These are phyloP conservation scores for Aplidium turbinatum DNA, from an alignment of 23 tunicate genomes.

Conservation along the genomic window DNA sequence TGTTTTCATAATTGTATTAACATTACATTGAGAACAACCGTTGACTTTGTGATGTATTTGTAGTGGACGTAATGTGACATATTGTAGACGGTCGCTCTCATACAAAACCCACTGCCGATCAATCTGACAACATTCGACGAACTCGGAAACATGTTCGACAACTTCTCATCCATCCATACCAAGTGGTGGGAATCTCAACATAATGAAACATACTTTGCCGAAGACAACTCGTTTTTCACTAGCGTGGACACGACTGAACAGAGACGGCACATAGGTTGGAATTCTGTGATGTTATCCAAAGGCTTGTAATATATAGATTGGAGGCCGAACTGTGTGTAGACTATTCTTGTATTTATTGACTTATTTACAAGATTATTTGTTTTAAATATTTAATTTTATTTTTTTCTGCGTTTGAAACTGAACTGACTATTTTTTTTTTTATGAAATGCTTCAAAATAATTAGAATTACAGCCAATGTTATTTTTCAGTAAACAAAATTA, in stretches of 20 bases:
- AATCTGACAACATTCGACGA: slow-evolving; percentile 68
- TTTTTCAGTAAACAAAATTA: slow-evolving; percentile 18
- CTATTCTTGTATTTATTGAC: too few relatives aligned
- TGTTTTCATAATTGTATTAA: too few relatives aligned
- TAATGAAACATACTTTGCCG: not conserved
- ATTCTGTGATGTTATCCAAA: too few relatives aligned
- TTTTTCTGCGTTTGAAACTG: too few relatives aligned
- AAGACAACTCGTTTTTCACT: slow-evolving; percentile 3
- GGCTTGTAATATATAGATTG: too few relatives aligned
- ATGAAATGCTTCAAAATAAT: not conserved
- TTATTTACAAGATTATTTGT: too few relatives aligned
- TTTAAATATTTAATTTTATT: too few relatives aligned
- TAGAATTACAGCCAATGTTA: not conserved
- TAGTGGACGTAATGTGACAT: too few relatives aligned
- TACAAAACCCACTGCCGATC: slow-evolving; percentile 28
- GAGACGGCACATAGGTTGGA: slow-evolving; percentile 51
- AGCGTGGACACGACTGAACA: slow-evolving; percentile 47
- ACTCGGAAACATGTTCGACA: slow-evolving; percentile 62
- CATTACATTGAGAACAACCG: too few relatives aligned
- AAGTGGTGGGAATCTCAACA: slow-evolving; percentile 33
- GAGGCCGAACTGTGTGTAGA: too few relatives aligned
- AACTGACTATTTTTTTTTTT: too few relatives aligned
- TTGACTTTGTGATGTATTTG: too few relatives aligned
- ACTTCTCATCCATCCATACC: slow-evolving; percentile 60
- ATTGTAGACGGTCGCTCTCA: slow-evolving; percentile 58